Conservation (phyloP, 2,797 vertebrate genomes). For the Alouatta caraya region DNA sequence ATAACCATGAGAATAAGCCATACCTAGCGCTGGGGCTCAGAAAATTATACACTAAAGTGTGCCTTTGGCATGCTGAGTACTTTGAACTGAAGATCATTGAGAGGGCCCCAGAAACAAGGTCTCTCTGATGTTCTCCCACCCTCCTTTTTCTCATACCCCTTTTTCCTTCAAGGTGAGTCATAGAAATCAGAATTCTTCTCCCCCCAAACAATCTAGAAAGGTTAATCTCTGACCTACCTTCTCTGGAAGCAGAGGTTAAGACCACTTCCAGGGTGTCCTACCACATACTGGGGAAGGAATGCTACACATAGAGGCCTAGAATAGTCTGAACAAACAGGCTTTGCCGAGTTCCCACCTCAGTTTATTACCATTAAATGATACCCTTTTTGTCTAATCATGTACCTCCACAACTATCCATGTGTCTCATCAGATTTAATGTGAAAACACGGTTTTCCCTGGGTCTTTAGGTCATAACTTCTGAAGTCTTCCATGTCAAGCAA, state of each 20-base stretch:
- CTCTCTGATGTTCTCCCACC: background rate
- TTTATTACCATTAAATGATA: background rate
- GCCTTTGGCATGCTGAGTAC: background rate
- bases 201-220: background rate
- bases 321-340: no score
- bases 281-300: background rate
- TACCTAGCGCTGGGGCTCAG: background rate
- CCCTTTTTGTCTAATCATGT: background rate
- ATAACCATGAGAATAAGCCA: background rate
- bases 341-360: fast-evolving
- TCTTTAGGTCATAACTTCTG: background rate
- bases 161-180: background rate
- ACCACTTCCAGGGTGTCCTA: background rate
- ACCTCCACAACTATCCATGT: background rate
- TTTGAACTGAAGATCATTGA: background rate
- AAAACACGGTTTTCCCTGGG: background rate
- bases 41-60: background rate
- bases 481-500: background rate
- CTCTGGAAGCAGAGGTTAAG: background rate
- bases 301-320: background rate
- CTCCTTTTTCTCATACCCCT: background rate
- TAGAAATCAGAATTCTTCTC: background rate
- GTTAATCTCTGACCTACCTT: background rate
- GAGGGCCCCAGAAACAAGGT: background rate
- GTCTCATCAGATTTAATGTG: background rate